These are phyloP conservation scores for Lepus americanus DNA, from an alignment of 2,113 vertebrate genomes.

Conservation along the genomic window DNA sequence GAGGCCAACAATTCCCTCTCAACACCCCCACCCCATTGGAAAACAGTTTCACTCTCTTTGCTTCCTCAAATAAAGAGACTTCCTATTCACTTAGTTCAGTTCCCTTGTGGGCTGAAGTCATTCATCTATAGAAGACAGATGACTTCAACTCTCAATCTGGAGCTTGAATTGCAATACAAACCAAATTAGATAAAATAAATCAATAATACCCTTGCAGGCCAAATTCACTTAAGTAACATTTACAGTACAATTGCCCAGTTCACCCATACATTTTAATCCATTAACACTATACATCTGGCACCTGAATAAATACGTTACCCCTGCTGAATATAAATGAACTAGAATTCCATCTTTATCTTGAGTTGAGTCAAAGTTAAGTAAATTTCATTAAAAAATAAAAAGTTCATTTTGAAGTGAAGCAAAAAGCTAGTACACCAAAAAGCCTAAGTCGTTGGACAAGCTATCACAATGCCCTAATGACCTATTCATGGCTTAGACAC, in stretches of 20 bases:
- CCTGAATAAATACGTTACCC: slow-evolving; percentile 76
- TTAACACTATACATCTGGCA: slow-evolving; percentile 70
- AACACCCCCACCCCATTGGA: not conserved
- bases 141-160: slow-evolving; percentile 42
- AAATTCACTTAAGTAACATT: slow-evolving; percentile 80
- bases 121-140: slow-evolving; percentile 69
- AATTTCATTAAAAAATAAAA: slow-evolving; percentile 69
- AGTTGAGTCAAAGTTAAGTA: slow-evolving; percentile 65
- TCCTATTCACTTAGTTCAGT: slow-evolving; percentile 36
- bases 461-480: not conserved
- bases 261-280: slow-evolving; percentile 56
- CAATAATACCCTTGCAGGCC: slow-evolving; percentile 69
- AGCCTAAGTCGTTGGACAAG: not conserved
- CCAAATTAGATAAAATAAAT: slow-evolving; percentile 80
- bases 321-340: slow-evolving; percentile 60
- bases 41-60: slow-evolving; percentile 45
- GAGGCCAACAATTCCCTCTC: slow-evolving; percentile 29
- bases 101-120: slow-evolving; percentile 53
- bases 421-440: not conserved
- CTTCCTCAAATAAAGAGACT: slow-evolving; percentile 66
- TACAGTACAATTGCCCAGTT: slow-evolving; percentile 70
- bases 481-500: not conserved
- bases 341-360: slow-evolving; percentile 62
- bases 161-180: slow-evolving; percentile 68
- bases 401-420: slow-evolving; percentile 53